Base-by-base conservation (phyloP, 2,113 vertebrate species). In the Crocuta crocuta region DNA sequence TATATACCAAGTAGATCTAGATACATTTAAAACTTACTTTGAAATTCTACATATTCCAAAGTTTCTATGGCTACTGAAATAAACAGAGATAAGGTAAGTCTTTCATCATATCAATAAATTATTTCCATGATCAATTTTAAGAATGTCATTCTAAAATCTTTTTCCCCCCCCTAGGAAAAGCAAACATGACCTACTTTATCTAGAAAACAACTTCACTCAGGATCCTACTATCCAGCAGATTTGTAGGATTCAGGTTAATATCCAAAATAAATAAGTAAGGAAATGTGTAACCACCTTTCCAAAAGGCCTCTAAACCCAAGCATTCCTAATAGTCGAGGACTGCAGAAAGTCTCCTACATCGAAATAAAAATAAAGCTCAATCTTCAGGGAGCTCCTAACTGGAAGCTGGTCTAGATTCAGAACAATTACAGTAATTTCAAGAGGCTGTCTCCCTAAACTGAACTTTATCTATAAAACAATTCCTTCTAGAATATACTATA, bases 361-460 rank as follows among this genome's bases (percentile, higher is more conserved):
- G 12, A 96, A 87, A 74, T 26, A 80, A 78, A 89, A 66, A 53
- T 68, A 87, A 89, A 96, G 63, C 53, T 81, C 63, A 85, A 61
- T 89, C 28, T 96, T 92, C 26, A 65, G 35, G 28, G 4, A 83
- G 76, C 53, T 76, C 24, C 35, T 50, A 88, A 61, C 19, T 70
- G 16, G 33, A 97, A 93, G 71, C 1, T 23, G 28, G 35, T 4
- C 86, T 81, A 17, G 81, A 96, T 84, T 79, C 78, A 63, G 24
- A 89, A 97, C 13, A 1, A n/a, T 68, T 81, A 78, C 23, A 92
- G 39, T 92, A 71, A 83, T 92, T 93, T 94, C 39, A 90, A 95
- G 45, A 79, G 26, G 3, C 35, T 90, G 26, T 50, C 4, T 80
- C 28, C 76, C 10, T 88, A 85, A 78, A 23, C 16, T 91, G 0